Conservation (phyloP, 2,113 vertebrate genomes). For the Piaya cayana region DNA sequence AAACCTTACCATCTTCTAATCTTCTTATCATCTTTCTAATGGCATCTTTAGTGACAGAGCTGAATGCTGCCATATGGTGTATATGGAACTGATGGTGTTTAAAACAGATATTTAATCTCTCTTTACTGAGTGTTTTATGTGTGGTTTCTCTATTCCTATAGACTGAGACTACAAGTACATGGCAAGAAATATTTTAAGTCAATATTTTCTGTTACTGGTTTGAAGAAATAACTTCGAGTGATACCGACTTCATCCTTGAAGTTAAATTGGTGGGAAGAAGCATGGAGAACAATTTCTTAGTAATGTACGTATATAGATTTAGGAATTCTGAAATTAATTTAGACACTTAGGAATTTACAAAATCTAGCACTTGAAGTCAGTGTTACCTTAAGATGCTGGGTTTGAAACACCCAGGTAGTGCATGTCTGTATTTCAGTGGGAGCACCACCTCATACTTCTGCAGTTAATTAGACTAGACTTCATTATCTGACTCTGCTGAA, state of each 20-base stretch:
- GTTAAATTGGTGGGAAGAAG: not conserved
- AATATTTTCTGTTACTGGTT: not conserved
- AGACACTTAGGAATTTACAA: not conserved
- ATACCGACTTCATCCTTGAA: not conserved
- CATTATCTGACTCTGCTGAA: not conserved
- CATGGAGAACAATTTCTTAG: not conserved
- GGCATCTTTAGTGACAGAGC: not conserved
- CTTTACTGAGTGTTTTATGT: not conserved
- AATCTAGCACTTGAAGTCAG: not conserved
- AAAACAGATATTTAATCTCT: not conserved
- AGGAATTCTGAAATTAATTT: not conserved
- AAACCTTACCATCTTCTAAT: not conserved
- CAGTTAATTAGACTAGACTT: not conserved
- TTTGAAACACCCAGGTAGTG: not conserved
- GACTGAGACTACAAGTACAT: not conserved
- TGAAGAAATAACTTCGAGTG: not conserved
- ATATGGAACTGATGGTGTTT: not conserved
- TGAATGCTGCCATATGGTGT: not conserved
- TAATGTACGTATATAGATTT: not conserved
- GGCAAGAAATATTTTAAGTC: not conserved
- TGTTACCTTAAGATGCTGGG: not conserved
- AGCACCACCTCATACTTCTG: not conserved
- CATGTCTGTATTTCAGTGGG: not conserved
- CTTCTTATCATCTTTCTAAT: not conserved
- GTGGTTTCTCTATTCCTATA: not conserved